These are phyloP conservation scores for Cyanoramphus novaezelandiae DNA, from an alignment of 2,113 vertebrate species.

Conservation along the genomic window DNA sequence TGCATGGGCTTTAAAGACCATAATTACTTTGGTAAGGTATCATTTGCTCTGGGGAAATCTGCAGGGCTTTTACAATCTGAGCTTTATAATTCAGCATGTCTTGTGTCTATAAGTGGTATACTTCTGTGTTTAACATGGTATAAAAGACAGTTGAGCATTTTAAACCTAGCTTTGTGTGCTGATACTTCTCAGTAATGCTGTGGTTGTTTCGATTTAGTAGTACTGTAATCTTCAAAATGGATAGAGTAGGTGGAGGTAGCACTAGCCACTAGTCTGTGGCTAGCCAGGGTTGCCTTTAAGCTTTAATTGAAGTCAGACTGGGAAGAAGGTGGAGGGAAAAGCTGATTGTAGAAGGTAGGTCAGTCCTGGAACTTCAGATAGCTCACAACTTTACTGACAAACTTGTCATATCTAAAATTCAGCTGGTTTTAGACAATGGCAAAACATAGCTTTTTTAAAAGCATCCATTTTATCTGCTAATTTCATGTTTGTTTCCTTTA, in stretches of 20 bases:
- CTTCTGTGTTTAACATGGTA: background rate
- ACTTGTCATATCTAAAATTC: background rate
- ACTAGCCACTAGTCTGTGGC: background rate
- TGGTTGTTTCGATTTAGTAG: background rate
- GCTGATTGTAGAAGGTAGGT: background rate
- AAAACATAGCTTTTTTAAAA: background rate
- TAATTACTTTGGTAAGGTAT: conserved; percentile 92
- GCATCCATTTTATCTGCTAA: background rate
- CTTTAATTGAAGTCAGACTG: background rate
- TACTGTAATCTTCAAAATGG: background rate
- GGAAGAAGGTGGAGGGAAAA: background rate
- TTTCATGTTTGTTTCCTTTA: conserved; percentile 60
- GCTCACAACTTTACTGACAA: background rate
- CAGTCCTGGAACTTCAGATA: background rate
- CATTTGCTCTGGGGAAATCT: conserved; percentile 75
- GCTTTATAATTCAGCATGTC: conserved; percentile 19
- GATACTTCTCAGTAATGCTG: background rate
- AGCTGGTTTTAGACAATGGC: background rate
- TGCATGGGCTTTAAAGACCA: conserved; percentile 88
- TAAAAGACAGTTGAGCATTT: background rate
- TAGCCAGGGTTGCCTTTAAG: background rate
- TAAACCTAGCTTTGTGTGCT: background rate
- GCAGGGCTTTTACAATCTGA: conserved; percentile 34
- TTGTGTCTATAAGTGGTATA: background rate
- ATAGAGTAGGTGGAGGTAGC: background rate